A percentile compares a stretch with the other conserved stretches of the same genome.
Conservation (phyloP, 2,113 vertebrate species). For the Gasterosteus nipponicus region DNA sequence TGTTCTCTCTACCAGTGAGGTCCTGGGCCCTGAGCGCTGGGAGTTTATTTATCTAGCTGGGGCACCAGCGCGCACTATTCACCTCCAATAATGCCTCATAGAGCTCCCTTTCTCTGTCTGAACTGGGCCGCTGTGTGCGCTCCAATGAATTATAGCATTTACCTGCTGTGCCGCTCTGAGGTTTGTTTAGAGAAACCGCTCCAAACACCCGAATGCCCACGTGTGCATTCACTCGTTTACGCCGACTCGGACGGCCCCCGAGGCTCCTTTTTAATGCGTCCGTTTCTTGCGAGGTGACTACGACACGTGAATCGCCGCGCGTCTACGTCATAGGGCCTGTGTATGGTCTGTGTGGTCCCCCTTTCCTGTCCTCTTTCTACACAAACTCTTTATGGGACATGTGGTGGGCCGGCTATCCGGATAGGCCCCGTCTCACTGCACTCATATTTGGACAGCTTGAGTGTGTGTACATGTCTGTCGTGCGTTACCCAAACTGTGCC, state of each 20-base stretch:
- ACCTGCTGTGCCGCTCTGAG: slow-evolving; percentile 74
- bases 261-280: slow-evolving; percentile 40
- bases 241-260: slow-evolving; percentile 26
- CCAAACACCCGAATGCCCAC: slow-evolving; percentile 72
- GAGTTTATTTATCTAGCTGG: slow-evolving; percentile 88
- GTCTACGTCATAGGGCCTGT: slow-evolving; percentile 46
- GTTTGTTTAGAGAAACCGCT: slow-evolving; percentile 81
- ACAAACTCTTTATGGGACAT: slow-evolving; percentile 74
- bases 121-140: slow-evolving; percentile 79
- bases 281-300: slow-evolving; percentile 15
- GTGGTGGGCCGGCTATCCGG: slow-evolving; percentile 68
- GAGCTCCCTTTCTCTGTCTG: slow-evolving; percentile 81
- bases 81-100: slow-evolving; percentile 85
- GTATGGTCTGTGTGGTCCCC: slow-evolving; percentile 43
- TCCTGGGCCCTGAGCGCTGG: slow-evolving; percentile 79
- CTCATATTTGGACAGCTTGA: slow-evolving; percentile 84
- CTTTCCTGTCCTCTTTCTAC: slow-evolving; percentile 50
- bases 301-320: slow-evolving; percentile 33
- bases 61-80: slow-evolving; percentile 80
- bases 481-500: slow-evolving; percentile 71
- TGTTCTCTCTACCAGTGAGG: slow-evolving; percentile 88
- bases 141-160: slow-evolving; percentile 84
- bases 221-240: slow-evolving; percentile 62
- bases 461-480: slow-evolving; percentile 81
- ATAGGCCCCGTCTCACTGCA: slow-evolving; percentile 56